Base-by-base conservation (phyloP, 1,140 invertebrate genomes). In the Branchinecta lindahli region DNA sequence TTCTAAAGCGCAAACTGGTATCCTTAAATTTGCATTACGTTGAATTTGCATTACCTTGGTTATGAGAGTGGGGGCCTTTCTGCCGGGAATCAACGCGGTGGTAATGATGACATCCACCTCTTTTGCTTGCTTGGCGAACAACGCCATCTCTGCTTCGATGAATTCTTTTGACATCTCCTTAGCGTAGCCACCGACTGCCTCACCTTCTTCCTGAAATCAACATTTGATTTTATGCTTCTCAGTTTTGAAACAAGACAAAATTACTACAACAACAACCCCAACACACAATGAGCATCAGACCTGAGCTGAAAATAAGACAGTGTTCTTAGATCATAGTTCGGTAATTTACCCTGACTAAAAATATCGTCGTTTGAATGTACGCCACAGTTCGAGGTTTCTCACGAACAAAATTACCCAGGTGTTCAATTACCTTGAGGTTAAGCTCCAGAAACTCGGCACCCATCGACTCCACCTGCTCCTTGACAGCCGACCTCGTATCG, bases 91-190 rank as follows among this genome's bases (percentile, higher is more conserved):
- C 9, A 93, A 83, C 45, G 91, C 92, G 8, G 92, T 94, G 44
- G 87, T 87, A 72, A 94, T 92, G 69, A 94, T 84, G n/a, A 74
- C 70, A 75, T 85, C 84, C 18, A 85, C 80, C 71, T 92, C 88
- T 75, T 87, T 86, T 65, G 88, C 87, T 77, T 94, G 91, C 75
- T 90, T 89, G 7, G 87, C 88, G 77, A 94, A 91, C 46, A 95
- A 79, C 2, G 86, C 89, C 81, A 90, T 86, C 79, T 94, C 91
- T 2, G 90, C 92, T 71, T 89, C 85, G 72, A 92, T 85, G 76
- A 94, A 94, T 75, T 89, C 91, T 74, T 89, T 83, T 33, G 89
- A 92, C 91, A 94, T 94, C 78, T 90, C 88, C 77, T 92, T 92
- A 9, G 89, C 91, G 80, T 94, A 94, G 6, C 92, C 92, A 68